Evolutionary conservation across 2,797 vertebrate genomes (phyloP).

Genomic region (Coranthus polyacanthus): DNA sequence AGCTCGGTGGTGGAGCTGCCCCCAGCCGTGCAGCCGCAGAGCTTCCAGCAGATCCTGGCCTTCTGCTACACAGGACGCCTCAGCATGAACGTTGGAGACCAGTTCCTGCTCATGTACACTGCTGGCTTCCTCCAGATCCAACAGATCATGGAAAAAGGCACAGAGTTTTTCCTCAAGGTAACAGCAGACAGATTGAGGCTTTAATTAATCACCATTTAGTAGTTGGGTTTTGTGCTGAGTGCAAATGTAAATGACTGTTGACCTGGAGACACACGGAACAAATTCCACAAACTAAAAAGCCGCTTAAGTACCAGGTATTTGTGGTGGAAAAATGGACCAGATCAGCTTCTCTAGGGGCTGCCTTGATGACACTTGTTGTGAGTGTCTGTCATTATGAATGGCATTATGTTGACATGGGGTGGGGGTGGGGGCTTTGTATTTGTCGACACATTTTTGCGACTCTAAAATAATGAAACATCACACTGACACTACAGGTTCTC

Average conservation of each 20-base stretch:
- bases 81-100: constrained; percentile 97
- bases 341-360: too few species aligned
- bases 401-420: constrained; percentile 16
- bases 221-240: neutral
- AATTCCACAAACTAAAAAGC: neutral
- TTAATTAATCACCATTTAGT: neutral
- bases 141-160: constrained; percentile 98
- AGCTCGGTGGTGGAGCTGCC: constrained; percentile 95
- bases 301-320: too few species aligned
- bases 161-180: constrained; percentile 98
- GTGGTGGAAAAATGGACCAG: too few species aligned
- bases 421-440: constrained; percentile 40
- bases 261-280: neutral
- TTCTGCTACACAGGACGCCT: constrained; percentile 98
- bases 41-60: constrained; percentile 97
- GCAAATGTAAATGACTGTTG: neutral
- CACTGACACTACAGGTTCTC: constrained; percentile 28
- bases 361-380: constrained; percentile 11
- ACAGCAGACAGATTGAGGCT: neutral
- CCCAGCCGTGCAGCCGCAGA: constrained; percentile 93
- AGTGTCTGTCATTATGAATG: constrained; percentile 12
- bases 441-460: constrained; percentile 34
- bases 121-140: constrained; percentile 98
- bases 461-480: constrained; percentile 37
- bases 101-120: constrained; percentile 97